Evolutionary conservation across 2,888 invertebrate species (phyloP), one percentile per base, ranked within the genome.

Genomic region (Choreutis nemorana): DNA sequence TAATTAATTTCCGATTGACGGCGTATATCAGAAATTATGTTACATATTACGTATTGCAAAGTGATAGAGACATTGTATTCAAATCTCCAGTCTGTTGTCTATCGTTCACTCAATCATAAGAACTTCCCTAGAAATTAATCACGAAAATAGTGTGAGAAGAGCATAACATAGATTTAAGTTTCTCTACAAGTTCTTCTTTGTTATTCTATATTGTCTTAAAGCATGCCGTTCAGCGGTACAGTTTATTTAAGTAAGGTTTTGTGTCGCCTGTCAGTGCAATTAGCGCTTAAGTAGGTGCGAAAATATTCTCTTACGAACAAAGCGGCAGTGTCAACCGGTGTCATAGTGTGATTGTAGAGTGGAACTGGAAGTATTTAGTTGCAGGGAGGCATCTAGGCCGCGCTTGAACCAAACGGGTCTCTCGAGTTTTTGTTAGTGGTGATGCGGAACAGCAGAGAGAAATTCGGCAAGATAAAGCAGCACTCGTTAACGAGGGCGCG

Each of bases 401-500:
- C 61, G 62, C 55, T 56, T 61, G 63, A 55, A 62, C 56, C 50
- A 44, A 73, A 72, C 71, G 68, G 71, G 72, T 67, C 26, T n/a
- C 61, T 71, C 55, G 55, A 64, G 57, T 73, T 75, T 75, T 75
- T 75, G 70, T 73, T 66, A 61, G 57, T 61, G 70, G 65, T 70
- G 68, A 65, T 73, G 71, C 70, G 68, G 63, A 68, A 70, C 72
- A 66, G 66, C 67, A 62, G 67, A 71, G 73, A 72, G 73, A 75
- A 77, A 77, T 78, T 77, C 55, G 70, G 68, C 58, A 57, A 68
- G 72, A 70, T 67, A 65, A 68, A 64, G 64, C 67, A 63, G 65
- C 58, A 60, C 60, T 66, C 56, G 56, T 42, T 64, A 72, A 73
- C 65, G 70, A 61, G 75, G 73, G 62, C 75, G 66, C 70, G 72